Conservation (phyloP, 2,113 vertebrate genomes). For the Australoheros scitulus region DNA sequence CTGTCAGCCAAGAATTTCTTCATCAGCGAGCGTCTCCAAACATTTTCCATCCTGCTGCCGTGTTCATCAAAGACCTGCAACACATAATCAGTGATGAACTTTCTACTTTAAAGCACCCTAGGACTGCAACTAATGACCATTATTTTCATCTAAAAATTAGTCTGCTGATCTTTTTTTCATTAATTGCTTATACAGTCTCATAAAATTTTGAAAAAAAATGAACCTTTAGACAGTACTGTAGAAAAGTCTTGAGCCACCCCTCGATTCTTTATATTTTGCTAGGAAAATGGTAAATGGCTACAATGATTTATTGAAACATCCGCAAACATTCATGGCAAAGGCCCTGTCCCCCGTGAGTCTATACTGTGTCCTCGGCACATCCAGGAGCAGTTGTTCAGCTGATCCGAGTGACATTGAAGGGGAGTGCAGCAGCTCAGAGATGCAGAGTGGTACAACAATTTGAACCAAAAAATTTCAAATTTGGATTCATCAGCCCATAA, state of each 20-base stretch:
- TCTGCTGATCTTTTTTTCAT: neutral
- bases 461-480: neutral
- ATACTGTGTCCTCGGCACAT: no score
- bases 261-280: neutral
- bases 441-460: neutral
- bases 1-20: neutral
- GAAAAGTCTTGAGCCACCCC: neutral
- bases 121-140: neutral
- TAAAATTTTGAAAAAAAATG: neutral
- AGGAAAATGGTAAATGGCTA: neutral
- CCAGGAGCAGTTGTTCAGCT: no score
- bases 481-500: neutral
- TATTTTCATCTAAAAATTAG: neutral
- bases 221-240: neutral
- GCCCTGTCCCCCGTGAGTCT: no score
- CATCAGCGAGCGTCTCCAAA: neutral
- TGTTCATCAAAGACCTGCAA: constrained; percentile 50
- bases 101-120: neutral
- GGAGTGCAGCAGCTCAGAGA: no score
- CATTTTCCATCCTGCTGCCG: neutral
- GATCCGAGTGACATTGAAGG: no score
- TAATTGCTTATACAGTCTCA: neutral
- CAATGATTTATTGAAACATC: neutral
- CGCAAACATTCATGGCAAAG: neutral
- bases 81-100: constrained; percentile 31